Evolutionary conservation across 2,113 vertebrate genomes (phyloP).

Genomic region (Catharus fuscescens): DNA sequence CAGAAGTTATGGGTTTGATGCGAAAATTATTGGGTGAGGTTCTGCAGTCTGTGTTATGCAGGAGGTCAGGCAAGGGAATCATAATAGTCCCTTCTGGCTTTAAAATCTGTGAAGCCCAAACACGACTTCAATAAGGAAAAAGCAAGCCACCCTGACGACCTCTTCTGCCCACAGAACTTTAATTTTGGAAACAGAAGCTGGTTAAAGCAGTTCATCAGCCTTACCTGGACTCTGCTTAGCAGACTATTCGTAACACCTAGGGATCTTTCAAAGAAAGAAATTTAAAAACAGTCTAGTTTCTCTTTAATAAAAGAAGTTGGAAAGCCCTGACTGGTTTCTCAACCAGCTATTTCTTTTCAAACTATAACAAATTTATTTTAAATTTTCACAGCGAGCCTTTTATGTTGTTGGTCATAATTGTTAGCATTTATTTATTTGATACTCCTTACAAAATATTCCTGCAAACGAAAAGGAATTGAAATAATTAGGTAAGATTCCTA

Average conservation of each 20-base stretch:
- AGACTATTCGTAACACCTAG: constrained; percentile 44
- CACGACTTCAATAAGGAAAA: constrained; percentile 67
- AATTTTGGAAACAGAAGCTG: constrained; percentile 69
- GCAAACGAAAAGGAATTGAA: background rate
- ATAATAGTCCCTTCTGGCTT: constrained; percentile 70
- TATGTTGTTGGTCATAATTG: background rate
- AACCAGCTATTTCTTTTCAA: constrained; percentile 24
- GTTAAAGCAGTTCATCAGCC: constrained; percentile 69
- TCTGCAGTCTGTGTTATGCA: constrained; percentile 69
- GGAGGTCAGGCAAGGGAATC: constrained; percentile 60
- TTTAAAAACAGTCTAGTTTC: constrained; percentile 55
- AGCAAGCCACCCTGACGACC: constrained; percentile 62
- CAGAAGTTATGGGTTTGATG: constrained; percentile 67
- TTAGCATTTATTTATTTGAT: background rate
- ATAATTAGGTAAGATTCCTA: background rate
- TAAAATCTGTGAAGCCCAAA: constrained; percentile 70
- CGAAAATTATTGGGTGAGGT: constrained; percentile 70
- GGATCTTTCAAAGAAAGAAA: constrained; percentile 61
- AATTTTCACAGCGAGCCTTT: background rate
- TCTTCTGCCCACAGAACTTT: constrained; percentile 71
- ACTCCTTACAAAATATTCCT: background rate
- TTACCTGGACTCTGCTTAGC: constrained; percentile 64
- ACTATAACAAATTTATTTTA: background rate
- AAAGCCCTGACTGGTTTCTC: constrained; percentile 34
- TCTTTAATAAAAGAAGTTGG: constrained; percentile 48